phyloP scores from a whole-genome alignment of 2,888 invertebrate genomes.

The Melanophora roralis region DNA sequence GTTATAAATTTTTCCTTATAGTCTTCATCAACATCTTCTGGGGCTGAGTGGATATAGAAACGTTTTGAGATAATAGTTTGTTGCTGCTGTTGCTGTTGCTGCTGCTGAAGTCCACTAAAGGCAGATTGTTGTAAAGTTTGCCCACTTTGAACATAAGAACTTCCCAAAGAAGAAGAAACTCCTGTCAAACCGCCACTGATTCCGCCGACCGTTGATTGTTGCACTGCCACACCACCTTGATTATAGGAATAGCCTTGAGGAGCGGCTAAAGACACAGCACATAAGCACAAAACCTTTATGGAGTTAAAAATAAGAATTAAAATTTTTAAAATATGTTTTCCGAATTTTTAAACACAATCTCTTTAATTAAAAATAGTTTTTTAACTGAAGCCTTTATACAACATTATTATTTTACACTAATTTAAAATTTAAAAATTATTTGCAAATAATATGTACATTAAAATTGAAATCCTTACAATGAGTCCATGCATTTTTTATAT shows the following conservation, averaged over 20 bases:
- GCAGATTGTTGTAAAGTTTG: constrained; percentile 55
- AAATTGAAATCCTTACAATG: constrained; percentile 71
- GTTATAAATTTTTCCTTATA: constrained; percentile 73
- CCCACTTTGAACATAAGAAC: constrained; percentile 21
- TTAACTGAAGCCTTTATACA: too few relatives aligned
- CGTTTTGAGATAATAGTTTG: constrained; percentile 74
- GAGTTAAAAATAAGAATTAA: background rate
- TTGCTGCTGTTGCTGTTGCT: constrained; percentile 65
- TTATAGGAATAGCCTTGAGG: constrained; percentile 76
- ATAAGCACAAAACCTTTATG: constrained; percentile 73
- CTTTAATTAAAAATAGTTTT: too few relatives aligned
- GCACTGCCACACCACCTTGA: constrained; percentile 52
- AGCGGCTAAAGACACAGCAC: constrained; percentile 71
- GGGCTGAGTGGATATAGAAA: constrained; percentile 77
- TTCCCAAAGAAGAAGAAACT: background rate
- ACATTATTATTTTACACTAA: too few relatives aligned
- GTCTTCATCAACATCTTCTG: constrained; percentile 74
- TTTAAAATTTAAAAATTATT: too few relatives aligned
- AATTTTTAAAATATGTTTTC: too few relatives aligned
- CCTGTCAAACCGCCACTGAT: constrained; percentile 9
- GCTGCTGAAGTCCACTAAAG: constrained; percentile 64
- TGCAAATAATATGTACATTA: too few relatives aligned
- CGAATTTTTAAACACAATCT: too few relatives aligned
- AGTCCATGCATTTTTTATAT: constrained; percentile 75
- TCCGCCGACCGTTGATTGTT: constrained; percentile 12